Conservation (phyloP, 2,797 vertebrate species). For the Typhlichthys subterraneus region DNA sequence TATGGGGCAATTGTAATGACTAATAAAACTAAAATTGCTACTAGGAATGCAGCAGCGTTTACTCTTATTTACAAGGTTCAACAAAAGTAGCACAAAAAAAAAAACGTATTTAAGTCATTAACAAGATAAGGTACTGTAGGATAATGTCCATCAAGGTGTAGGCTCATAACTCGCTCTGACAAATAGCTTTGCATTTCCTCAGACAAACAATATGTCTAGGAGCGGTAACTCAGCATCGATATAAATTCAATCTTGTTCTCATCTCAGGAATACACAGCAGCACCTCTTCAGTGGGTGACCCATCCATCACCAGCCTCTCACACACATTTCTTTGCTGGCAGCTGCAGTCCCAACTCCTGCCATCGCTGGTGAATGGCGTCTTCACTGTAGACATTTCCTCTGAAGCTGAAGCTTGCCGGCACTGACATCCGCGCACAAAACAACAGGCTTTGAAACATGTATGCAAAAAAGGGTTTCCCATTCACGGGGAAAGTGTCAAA, state of each 20-base stretch:
- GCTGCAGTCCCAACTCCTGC: conserved; percentile 38
- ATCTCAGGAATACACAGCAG: conserved; percentile 61
- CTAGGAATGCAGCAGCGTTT: not conserved
- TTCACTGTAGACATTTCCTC: conserved; percentile 25
- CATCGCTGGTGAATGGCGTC: conserved; percentile 25
- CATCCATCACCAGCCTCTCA: conserved; percentile 51
- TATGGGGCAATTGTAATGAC: not conserved
- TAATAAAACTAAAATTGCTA: conserved; percentile 1
- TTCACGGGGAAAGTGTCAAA: conserved; percentile 40
- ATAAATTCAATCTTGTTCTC: conserved; percentile 54
- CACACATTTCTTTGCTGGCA: conserved; percentile 40
- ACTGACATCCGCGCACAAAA: conserved; percentile 17
- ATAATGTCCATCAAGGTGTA: conserved; percentile 54
- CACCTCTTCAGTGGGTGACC: conserved; percentile 50
- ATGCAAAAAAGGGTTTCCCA: conserved; percentile 35
- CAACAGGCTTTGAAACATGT: conserved; percentile 42
- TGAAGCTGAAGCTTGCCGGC: conserved; percentile 45
- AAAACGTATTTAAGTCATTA: conserved; percentile 36
- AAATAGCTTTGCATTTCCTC: conserved; percentile 37
- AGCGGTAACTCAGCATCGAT: conserved; percentile 36
- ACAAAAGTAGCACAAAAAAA: conserved; percentile 18
- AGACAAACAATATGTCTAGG: conserved; percentile 44
- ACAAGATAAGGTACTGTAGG: conserved; percentile 49
- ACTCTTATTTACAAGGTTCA: conserved; percentile 38
- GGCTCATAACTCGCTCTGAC: conserved; percentile 58